Evolutionary conservation across 2,888 invertebrate genomes (phyloP).

Genomic region (Cylloceria caligata): DNA sequence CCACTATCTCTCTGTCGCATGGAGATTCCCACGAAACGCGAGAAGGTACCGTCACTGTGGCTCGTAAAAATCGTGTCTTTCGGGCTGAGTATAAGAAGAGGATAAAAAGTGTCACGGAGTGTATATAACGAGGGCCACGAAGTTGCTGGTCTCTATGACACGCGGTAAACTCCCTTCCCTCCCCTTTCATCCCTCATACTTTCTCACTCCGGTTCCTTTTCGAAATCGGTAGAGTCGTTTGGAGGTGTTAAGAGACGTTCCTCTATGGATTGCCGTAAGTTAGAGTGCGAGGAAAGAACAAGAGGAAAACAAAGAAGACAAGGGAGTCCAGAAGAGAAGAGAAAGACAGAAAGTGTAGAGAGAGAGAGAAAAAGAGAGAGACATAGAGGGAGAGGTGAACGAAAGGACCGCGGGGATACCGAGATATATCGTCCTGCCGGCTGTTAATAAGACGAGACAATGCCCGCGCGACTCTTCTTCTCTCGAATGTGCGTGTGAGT

Average conservation of each 20-base stretch:
- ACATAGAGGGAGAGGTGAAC: constrained; percentile 50
- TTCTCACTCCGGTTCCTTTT: constrained; percentile 6
- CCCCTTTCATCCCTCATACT: constrained; percentile 32
- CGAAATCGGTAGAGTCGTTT: constrained; percentile 20
- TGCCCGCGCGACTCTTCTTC: constrained; percentile 75
- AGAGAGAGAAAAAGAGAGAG: constrained; percentile 23
- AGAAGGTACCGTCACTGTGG: constrained; percentile 62
- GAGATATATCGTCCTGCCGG: constrained; percentile 81
- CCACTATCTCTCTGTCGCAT: constrained; percentile 44
- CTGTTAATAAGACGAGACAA: constrained; percentile 84
- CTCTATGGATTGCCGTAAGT: background rate
- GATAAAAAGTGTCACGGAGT: constrained; percentile 58
- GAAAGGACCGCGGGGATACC: constrained; percentile 65
- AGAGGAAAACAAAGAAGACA: constrained; percentile 47
- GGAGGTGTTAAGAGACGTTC: constrained; percentile 74
- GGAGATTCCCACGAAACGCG: constrained; percentile 68
- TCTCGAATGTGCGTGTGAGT: constrained; percentile 63
- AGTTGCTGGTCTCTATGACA: constrained; percentile 40
- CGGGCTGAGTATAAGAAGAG: constrained; percentile 48
- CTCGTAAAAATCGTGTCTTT: constrained; percentile 66
- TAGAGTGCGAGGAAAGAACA: constrained; percentile 18
- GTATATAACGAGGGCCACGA: constrained; percentile 55
- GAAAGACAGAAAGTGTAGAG: constrained; percentile 44
- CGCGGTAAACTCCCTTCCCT: constrained; percentile 4
- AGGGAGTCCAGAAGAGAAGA: constrained; percentile 34